These are phyloP conservation scores for Eueides isabella DNA, from an alignment of 1,140 invertebrate genomes.

Conservation along the genomic window DNA sequence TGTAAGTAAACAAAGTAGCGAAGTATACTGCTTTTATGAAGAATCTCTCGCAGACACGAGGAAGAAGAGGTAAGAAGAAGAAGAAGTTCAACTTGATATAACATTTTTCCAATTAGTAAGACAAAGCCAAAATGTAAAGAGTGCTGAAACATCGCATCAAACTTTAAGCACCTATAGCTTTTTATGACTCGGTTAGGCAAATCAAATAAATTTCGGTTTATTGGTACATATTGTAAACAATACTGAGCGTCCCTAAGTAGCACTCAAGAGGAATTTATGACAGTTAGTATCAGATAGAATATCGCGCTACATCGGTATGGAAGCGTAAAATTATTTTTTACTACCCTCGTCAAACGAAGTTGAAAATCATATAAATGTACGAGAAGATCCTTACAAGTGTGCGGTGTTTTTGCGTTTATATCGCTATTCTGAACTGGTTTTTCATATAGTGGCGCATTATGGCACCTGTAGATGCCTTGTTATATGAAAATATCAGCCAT, in stretches of 20 bases:
- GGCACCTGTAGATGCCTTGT: constrained; percentile 45
- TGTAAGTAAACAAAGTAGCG: too few species aligned
- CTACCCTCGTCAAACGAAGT: neutral
- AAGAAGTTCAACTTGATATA: too few species aligned
- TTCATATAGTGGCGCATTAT: constrained; percentile 45
- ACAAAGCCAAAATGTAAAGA: neutral
- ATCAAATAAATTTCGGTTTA: constrained; percentile 16
- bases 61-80: too few species aligned
- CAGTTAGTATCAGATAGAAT: constrained; percentile 19
- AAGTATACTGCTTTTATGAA: too few species aligned
- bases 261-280: constrained; percentile 14
- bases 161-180: neutral
- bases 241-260: constrained; percentile 20
- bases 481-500: constrained; percentile 62
- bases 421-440: constrained; percentile 47
- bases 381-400: constrained; percentile 39
- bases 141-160: neutral
- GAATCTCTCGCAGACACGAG: too few species aligned
- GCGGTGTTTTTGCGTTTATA: constrained; percentile 47
- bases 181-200: neutral
- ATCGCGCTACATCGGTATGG: neutral
- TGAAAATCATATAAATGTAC: constrained; percentile 26
- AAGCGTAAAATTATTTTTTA: constrained; percentile 10
- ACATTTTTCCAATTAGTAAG: neutral
- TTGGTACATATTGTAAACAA: constrained; percentile 27